Base-by-base conservation (phyloP, 2,113 vertebrate species). In the Chaetodon trifascialis region DNA sequence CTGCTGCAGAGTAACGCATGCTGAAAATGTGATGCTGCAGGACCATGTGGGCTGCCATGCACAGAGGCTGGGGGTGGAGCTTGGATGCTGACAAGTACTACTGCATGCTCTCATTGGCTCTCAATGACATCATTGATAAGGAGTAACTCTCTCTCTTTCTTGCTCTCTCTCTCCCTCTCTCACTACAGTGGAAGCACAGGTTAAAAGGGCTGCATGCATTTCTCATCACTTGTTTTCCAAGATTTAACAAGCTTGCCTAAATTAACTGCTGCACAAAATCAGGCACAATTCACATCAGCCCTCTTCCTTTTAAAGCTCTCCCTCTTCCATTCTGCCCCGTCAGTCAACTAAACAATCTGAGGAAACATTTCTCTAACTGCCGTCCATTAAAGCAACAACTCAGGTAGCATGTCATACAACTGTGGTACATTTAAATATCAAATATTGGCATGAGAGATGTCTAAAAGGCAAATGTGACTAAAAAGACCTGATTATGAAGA, bases 111-210 rank as follows among this genome's bases (percentile, higher is more conserved):
- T 91, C 80, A 96, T 96, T 95, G 95, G 95, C 89, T 95, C 49
- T 70, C 88, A 91, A 93, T 96, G 95, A 96, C 95, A 96, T 95
- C 95, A 96, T 73, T 91, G 90, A 93, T 88, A 83, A 85, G 58
- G 81, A 80, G 47, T 54, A 63, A 67, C 62, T 75, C 44, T 38
- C 16, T 11, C 67, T 16, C 77, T 51, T 60, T 72, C 68, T 21
- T 21, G 7, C 44, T 11, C 47, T 62, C 59, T 69, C 74, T 30
- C 64, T 54, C 51, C 40, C 56, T n/a, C 62, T 76, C 68, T 58
- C 52, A 30, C 30, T 3, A 30, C 30, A 71, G 65, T 69, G 58
- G 23, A 60, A 51, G 54, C 46, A n/a, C 72, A 79, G 40, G 66
- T 74, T 79, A 12, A 62, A 19, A 58, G 47, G 21, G 60, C 19